Percentiles rank a stretch among this genome's conserved stretches.
These are phyloP conservation scores for Lepisosteus osseus DNA, from an alignment of 2,113 vertebrate genomes.

Conservation along the genomic window DNA sequence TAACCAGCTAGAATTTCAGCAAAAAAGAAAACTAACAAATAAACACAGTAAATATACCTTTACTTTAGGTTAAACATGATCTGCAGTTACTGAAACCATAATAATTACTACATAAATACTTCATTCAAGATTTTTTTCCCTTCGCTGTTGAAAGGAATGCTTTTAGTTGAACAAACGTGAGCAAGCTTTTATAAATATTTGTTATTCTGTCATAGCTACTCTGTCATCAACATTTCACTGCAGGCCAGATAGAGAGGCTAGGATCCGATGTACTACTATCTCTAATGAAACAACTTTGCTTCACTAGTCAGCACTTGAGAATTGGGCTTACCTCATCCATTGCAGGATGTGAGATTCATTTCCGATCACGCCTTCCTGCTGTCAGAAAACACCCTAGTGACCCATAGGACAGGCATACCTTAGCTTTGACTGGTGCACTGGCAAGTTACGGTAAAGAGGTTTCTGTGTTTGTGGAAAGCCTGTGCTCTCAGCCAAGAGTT, in stretches of 20 bases:
- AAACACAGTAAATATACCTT: conserved; percentile 31
- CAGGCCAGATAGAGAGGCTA: no score
- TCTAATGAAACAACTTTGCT: no score
- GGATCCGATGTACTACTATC: no score
- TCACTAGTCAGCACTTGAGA: no score
- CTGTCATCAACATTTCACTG: no score
- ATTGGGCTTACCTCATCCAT: no score
- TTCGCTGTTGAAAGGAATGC: conserved; percentile 40
- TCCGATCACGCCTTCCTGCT: no score
- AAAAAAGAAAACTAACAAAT: no score
- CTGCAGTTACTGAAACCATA: conserved; percentile 20
- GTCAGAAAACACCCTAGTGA: no score
- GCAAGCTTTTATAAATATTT: conserved; percentile 62
- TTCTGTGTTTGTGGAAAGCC: conserved; percentile 24
- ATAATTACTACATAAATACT: conserved; percentile 56
- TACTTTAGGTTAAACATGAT: conserved; percentile 42
- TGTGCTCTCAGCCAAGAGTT: conserved; percentile 17
- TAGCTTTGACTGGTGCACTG: background rate
- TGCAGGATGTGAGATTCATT: no score
- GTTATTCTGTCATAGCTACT: conserved; percentile 33
- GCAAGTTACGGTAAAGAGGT: conserved; percentile 23
- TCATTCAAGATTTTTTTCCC: conserved; percentile 41
- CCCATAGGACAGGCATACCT: no score
- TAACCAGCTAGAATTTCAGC: no score
- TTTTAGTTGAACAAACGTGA: conserved; percentile 38